These are phyloP conservation scores for Xenops minutus DNA, from an alignment of 2,797 vertebrate species.

Conservation along the genomic window DNA sequence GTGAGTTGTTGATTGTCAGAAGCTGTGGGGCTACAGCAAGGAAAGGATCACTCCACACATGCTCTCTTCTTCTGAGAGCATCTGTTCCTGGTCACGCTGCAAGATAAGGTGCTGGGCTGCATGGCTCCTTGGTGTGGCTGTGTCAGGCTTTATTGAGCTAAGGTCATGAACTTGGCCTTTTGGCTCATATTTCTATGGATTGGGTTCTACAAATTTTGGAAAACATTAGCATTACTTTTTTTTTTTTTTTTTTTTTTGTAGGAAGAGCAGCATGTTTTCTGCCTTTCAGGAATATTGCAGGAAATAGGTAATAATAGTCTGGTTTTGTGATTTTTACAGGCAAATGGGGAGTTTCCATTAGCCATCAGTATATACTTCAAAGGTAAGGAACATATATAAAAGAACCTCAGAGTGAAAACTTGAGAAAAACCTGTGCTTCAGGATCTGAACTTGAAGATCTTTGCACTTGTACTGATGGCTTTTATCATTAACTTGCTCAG, in stretches of 20 bases:
- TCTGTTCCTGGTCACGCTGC: neutral
- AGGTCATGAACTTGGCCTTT: slow-evolving; percentile 16
- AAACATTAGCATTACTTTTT: neutral
- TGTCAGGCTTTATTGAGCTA: neutral
- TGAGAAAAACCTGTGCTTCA: neutral
- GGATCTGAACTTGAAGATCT: neutral
- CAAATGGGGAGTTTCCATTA: neutral
- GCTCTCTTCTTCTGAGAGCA: neutral
- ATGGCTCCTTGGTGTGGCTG: neutral
- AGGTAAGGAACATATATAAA: neutral
- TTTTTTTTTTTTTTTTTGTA: neutral
- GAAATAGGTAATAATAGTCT: neutral
- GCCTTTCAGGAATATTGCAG: neutral
- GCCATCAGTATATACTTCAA: neutral
- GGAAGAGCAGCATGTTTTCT: neutral
- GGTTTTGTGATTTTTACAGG: neutral
- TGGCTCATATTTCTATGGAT: neutral
- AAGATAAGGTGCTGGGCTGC: slow-evolving; percentile 16
- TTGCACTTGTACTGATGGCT: neutral
- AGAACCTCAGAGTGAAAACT: neutral
- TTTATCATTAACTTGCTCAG: neutral
- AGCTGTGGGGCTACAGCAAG: neutral
- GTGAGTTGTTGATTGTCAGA: neutral
- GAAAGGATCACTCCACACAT: neutral
- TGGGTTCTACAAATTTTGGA: neutral